Conservation (phyloP, 1,140 invertebrate genomes). For the Triops cancriformis region DNA sequence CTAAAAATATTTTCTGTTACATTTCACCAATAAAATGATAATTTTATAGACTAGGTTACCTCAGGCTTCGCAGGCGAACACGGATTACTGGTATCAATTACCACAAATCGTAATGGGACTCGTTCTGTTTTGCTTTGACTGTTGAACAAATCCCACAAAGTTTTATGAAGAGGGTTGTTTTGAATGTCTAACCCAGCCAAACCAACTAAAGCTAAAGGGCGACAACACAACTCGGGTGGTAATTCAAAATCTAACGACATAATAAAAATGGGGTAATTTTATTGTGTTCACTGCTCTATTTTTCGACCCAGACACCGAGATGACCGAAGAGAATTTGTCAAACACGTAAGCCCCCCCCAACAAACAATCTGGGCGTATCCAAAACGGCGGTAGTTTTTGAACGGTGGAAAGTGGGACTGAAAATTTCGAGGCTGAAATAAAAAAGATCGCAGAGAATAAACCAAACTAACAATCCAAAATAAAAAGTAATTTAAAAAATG, state of each 20-base stretch:
- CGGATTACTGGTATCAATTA: slow-evolving; percentile 57
- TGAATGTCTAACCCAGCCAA: slow-evolving; percentile 74
- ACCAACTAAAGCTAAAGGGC: slow-evolving; percentile 69
- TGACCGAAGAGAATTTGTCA: neutral
- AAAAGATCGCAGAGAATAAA: too few species aligned
- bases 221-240: slow-evolving; percentile 18
- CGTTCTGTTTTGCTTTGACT: slow-evolving; percentile 69
- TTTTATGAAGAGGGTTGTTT: slow-evolving; percentile 75
- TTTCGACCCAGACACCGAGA: neutral
- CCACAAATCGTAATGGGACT: slow-evolving; percentile 71
- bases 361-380: neutral
- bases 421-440: too few species aligned
- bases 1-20: slow-evolving; percentile 38
- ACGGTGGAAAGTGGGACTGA: neutral
- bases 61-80: slow-evolving; percentile 86
- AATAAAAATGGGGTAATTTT: neutral
- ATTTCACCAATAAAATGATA: neutral
- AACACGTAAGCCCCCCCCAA: neutral
- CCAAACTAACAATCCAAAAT: too few species aligned
- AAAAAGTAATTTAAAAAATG: too few species aligned
- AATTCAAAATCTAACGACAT: slow-evolving; percentile 24
- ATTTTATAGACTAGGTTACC: slow-evolving; percentile 39
- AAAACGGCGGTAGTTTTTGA: neutral
- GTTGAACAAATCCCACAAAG: slow-evolving; percentile 86
- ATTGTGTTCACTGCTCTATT: neutral